Percentiles rank a stretch among this genome's conserved stretches.
Evolutionary conservation across 1,140 invertebrate genomes (phyloP).

Genomic region (Drosophila oshimai): DNA sequence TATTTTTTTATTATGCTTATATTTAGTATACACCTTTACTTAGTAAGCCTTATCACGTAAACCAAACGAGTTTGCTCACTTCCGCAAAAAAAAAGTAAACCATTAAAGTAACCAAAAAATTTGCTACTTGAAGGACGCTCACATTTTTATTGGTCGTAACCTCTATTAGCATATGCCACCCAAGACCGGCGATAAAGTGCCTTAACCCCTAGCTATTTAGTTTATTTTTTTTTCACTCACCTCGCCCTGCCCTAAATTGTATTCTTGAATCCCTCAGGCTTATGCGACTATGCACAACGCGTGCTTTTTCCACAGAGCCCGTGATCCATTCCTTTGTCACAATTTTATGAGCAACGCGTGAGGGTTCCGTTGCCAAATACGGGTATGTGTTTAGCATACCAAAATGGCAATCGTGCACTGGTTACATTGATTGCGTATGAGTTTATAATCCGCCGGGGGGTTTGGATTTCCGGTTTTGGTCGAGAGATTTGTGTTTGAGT

Average conservation of each 20-base stretch:
- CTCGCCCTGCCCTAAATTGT: not conserved
- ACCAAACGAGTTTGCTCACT: not conserved
- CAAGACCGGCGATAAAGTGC: slow-evolving; percentile 1
- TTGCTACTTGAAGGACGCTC: not conserved
- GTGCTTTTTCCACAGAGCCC: not conserved
- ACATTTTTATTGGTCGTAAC: slow-evolving; percentile 8
- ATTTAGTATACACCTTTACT: not conserved
- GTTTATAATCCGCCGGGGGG: slow-evolving; percentile 1
- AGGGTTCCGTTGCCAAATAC: slow-evolving; percentile 1
- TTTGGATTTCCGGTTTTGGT: not conserved
- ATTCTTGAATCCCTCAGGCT: slow-evolving; percentile 13
- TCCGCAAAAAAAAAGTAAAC: not conserved
- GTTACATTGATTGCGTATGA: slow-evolving; percentile 16
- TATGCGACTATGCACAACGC: slow-evolving; percentile 22
- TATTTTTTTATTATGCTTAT: not conserved
- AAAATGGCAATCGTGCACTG: slow-evolving; percentile 38
- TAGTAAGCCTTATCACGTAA: not conserved
- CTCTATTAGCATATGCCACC: slow-evolving; percentile 8
- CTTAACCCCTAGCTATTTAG: not conserved
- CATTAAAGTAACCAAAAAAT: not conserved
- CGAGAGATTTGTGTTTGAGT: slow-evolving; percentile 26
- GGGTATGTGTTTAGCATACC: slow-evolving; percentile 35
- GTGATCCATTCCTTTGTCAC: slow-evolving; percentile 24
- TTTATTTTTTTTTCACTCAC: not conserved
- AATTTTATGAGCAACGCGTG: slow-evolving; percentile 50